Evolutionary conservation across 1,140 invertebrate species (phyloP).

Genomic region (Micrasema minimum): DNA sequence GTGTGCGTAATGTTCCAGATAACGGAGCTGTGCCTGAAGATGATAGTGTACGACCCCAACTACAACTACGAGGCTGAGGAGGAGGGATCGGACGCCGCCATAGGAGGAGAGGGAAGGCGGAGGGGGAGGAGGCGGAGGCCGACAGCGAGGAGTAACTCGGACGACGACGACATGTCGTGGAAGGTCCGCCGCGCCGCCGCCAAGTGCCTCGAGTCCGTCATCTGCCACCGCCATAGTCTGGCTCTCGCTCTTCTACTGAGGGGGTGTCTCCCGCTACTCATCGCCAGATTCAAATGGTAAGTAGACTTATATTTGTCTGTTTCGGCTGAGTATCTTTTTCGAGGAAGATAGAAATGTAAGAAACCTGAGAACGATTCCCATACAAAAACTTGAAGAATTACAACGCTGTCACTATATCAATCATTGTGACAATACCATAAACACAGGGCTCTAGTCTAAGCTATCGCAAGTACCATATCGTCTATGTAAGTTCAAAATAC

Average conservation of each 20-base stretch:
- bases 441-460: too few relatives aligned
- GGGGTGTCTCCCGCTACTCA: conserved; percentile 88
- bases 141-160: conserved; percentile 95
- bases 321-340: too few relatives aligned
- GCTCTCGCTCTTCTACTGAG: conserved; percentile 87
- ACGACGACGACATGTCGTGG: conserved; percentile 99
- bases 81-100: conserved; percentile 69
- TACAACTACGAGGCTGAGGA: conserved; percentile 91
- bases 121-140: conserved; percentile 75
- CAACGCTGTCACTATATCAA: too few relatives aligned
- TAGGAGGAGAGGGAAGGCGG: conserved; percentile 75
- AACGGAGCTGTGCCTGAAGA: conserved; percentile 87
- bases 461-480: too few relatives aligned
- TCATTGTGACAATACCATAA: too few relatives aligned
- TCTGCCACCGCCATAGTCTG: conserved; percentile 92
- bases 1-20: conserved; percentile 70
- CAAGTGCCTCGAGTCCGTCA: conserved; percentile 96
- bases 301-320: too few relatives aligned
- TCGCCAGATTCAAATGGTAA: conserved; percentile 91
- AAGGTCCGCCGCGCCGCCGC: conserved; percentile 95
- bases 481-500: too few relatives aligned
- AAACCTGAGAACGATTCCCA: too few relatives aligned
- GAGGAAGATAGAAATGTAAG: too few relatives aligned
- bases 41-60: conserved; percentile 98
- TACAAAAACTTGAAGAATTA: too few relatives aligned